Conservation (phyloP, 2,113 vertebrate species). For the Labrus mixtus region DNA sequence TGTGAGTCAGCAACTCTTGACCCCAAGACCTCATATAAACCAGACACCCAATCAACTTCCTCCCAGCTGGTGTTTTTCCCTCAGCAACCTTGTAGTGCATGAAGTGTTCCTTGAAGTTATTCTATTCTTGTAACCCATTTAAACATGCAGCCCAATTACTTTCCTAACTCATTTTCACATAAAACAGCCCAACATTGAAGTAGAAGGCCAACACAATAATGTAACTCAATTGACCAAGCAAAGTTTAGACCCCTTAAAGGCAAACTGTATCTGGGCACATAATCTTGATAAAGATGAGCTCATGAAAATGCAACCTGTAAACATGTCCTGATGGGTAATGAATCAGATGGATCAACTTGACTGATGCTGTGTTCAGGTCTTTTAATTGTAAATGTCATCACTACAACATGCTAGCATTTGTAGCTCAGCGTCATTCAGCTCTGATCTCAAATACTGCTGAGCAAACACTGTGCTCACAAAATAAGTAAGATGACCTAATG, state of each 20-base stretch:
- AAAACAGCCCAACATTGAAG: not conserved
- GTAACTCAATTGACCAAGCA: not conserved
- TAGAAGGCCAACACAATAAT: not conserved
- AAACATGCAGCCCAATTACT: conserved; percentile 19
- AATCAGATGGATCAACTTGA: too few relatives aligned
- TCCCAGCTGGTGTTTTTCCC: not conserved
- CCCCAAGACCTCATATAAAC: not conserved
- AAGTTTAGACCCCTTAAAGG: not conserved
- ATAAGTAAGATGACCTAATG: too few relatives aligned
- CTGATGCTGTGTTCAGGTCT: too few relatives aligned
- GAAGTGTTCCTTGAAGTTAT: not conserved
- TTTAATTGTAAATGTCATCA: too few relatives aligned
- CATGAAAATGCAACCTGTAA: too few relatives aligned
- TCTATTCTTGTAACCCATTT: conserved; percentile 9
- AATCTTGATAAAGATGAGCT: too few relatives aligned
- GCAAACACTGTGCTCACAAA: too few relatives aligned
- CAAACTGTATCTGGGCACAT: too few relatives aligned
- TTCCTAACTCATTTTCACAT: not conserved
- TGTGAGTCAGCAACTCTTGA: conserved; percentile 6
- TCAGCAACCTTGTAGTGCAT: conserved; percentile 1
- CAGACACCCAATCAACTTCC: not conserved
- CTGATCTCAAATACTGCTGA: too few relatives aligned
- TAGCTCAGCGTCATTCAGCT: too few relatives aligned
- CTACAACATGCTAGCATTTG: too few relatives aligned
- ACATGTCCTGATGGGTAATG: too few relatives aligned